Conservation (phyloP, 1,140 invertebrate species). For the Thaumetopoea pityocampa region DNA sequence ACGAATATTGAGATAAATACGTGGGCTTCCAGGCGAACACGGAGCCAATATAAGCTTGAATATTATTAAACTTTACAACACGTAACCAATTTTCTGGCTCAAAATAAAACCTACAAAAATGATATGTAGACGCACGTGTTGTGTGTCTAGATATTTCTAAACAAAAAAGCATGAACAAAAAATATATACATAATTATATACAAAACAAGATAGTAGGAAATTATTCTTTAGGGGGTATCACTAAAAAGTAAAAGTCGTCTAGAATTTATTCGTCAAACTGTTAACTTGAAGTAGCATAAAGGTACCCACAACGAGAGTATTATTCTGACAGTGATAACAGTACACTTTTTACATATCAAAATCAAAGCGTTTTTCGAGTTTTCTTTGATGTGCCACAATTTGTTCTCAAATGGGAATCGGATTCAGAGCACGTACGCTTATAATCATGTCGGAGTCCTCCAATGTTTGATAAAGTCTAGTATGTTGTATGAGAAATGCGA, state of each 20-base stretch:
- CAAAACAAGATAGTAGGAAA: no score
- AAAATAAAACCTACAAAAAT: no score
- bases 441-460: conserved; percentile 62
- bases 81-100: no score
- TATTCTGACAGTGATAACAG: conserved; percentile 47
- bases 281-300: conserved; percentile 20
- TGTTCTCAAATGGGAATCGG: conserved; percentile 28
- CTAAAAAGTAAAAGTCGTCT: conserved; percentile 13
- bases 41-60: no score
- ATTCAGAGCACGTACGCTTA: conserved; percentile 56
- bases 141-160: no score
- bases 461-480: conserved; percentile 64
- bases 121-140: no score
- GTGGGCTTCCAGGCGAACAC: no score
- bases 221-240: no score
- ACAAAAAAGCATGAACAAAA: no score
- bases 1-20: no score
- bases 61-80: no score
- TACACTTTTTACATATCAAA: conserved; percentile 52
- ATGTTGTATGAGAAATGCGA: conserved; percentile 53
- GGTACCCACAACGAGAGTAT: conserved; percentile 26
- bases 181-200: no score
- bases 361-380: conserved; percentile 48
- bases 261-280: conserved; percentile 5
- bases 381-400: conserved; percentile 57